These are phyloP conservation scores for Regulus satrapa DNA, from an alignment of 2,113 vertebrate species.

Conservation along the genomic window DNA sequence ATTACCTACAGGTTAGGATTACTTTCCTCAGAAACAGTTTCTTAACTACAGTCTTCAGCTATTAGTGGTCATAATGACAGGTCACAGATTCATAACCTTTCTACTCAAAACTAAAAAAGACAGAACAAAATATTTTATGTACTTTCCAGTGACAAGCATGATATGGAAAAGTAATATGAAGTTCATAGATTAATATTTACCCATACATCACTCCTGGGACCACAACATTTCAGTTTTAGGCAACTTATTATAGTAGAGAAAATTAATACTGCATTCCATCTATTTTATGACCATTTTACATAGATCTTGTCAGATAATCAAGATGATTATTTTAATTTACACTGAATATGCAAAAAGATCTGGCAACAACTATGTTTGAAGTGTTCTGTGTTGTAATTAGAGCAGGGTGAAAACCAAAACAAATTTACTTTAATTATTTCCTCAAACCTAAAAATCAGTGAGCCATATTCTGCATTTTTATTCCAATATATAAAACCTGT, in stretches of 20 bases:
- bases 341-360: background rate
- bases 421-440: slow-evolving; percentile 1
- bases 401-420: background rate
- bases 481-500: background rate
- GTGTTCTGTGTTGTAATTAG: background rate
- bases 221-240: background rate
- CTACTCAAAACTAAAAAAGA: background rate
- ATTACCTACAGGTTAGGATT: background rate
- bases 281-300: background rate
- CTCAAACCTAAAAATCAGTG: background rate
- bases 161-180: background rate
- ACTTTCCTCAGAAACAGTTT: background rate
- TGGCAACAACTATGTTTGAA: background rate
- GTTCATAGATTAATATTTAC: background rate
- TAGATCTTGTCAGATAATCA: background rate
- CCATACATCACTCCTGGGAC: background rate
- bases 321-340: slow-evolving; percentile 18
- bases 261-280: background rate
- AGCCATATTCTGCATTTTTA: background rate
- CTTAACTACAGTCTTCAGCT: background rate
- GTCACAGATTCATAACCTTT: background rate
- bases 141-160: background rate
- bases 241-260: background rate
- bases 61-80: background rate
- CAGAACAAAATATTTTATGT: background rate